A percentile compares a stretch with the other conserved stretches of the same genome.
Evolutionary conservation across 2,113 vertebrate genomes (phyloP).

Genomic region (Dasyornis broadbenti): DNA sequence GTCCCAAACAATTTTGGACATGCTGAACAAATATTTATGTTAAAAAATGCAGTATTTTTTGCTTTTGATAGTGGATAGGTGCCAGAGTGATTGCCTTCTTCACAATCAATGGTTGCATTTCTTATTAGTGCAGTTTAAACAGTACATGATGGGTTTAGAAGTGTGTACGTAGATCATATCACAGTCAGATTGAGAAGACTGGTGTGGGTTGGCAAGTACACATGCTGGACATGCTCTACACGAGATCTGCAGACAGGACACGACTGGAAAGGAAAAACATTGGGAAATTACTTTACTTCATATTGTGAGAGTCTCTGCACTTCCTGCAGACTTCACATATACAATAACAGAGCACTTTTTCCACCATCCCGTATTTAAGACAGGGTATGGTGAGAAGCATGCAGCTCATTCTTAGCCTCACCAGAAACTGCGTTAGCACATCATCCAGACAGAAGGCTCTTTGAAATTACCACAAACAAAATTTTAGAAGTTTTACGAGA

Average conservation of each 20-base stretch:
- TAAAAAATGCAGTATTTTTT: background rate
- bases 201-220: slow-evolving; percentile 94
- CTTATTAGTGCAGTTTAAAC: slow-evolving; percentile 54
- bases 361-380: background rate
- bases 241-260: slow-evolving; percentile 92
- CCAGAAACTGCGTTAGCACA: fast-evolving
- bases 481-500: background rate
- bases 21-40: background rate
- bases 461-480: background rate
- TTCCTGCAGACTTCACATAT: background rate
- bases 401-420: background rate
- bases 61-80: slow-evolving; percentile 20
- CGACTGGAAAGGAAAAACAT: slow-evolving; percentile 66
- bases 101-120: slow-evolving; percentile 56
- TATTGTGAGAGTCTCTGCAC: background rate
- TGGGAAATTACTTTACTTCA: background rate
- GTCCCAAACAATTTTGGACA: background rate
- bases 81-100: slow-evolving; percentile 28
- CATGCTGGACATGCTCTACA: slow-evolving; percentile 92
- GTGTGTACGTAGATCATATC: slow-evolving; percentile 52
- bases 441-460: background rate
- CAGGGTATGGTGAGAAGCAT: background rate
- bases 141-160: slow-evolving; percentile 21
- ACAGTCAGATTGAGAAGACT: slow-evolving; percentile 91
- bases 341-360: background rate